Evolutionary conservation across 1,140 invertebrate species (phyloP), one percentile per base, ranked within the genome.

Genomic region (Radopholus similis): DNA sequence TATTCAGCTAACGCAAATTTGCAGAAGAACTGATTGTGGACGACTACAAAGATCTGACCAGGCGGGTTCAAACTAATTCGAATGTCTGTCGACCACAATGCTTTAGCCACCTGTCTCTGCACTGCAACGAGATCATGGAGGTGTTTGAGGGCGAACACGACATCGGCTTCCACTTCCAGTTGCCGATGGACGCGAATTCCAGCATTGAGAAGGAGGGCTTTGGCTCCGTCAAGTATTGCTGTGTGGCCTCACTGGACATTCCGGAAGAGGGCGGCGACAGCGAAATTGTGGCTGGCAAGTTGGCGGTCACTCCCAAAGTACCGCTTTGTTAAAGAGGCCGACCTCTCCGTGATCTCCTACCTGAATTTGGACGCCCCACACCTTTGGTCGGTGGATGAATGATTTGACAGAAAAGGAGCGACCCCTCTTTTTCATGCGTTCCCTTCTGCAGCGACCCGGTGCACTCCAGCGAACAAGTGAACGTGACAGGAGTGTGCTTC

Each of bases 201-300:
- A 77, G 69, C 18, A 58, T 80, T 3, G 71, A 77, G 34, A 58
- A 68, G 62, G 77, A 77, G 13, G 64, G 59, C 35, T 35, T 65
- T 57, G 75, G 75, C 30, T 35, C 21, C 38, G 65, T 76, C 30
- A 66, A 64, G 42, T 76, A 76, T 47, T 64, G 60, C 11, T 78
- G 75, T 63, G 34, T 74, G 23, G 75, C 75, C 11, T 53, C 71
- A 5, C 34, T 70, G 66, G 68, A 72, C 30, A 54, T 76, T 32
- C 74, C 77, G 21, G 77, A 76, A 30, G 73, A 76, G 42, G 69
- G 74, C 32, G 75, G 75, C 13, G 77, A 75, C 18, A 79, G 63
- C 54, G 68, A 80, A 72, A 77, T 76, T 30, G 51, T 76, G 32
- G 77, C 74, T 30, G 74, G 74, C 78, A n/a, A 23, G 8, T n/a